These are phyloP conservation scores for Pachyseris speciosa DNA, from an alignment of 64 coral and sea anemone species.

Conservation along the genomic window DNA sequence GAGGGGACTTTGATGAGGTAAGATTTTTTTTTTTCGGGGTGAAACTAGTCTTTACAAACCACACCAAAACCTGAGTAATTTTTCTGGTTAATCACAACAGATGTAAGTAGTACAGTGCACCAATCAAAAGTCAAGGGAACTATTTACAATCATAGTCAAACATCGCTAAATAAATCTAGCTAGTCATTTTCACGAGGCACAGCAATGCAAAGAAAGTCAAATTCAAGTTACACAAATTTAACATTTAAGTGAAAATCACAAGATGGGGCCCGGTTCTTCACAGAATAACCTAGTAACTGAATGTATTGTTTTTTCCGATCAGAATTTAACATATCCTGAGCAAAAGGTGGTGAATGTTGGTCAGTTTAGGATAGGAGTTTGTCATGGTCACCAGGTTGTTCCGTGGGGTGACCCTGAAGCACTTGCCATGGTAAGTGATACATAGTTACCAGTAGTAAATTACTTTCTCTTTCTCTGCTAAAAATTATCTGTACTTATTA, in stretches of 20 bases:
- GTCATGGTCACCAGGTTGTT: slow-evolving; percentile 99
- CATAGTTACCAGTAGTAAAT: too few relatives aligned
- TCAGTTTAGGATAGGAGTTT: slow-evolving; percentile 96
- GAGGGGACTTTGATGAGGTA: slow-evolving; percentile 99
- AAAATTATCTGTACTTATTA: too few relatives aligned
- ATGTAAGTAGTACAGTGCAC: too few relatives aligned
- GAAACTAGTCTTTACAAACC: not conserved
- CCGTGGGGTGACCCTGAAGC: slow-evolving; percentile 98
- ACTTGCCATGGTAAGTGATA: slow-evolving; percentile 87
- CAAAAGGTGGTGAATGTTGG: slow-evolving; percentile 99
- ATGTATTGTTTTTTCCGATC: not conserved
- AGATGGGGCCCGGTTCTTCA: too few relatives aligned
- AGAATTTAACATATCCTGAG: slow-evolving; percentile 98
- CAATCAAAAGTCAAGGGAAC: not conserved
- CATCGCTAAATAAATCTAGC: not conserved
- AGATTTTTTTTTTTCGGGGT: not conserved
- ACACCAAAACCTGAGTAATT: too few relatives aligned
- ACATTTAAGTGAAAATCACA: too few relatives aligned
- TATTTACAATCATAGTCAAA: not conserved
- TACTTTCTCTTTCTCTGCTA: too few relatives aligned
- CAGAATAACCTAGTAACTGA: not conserved
- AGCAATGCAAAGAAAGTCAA: not conserved
- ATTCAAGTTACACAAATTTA: too few relatives aligned
- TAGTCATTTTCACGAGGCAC: too few relatives aligned
- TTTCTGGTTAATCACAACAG: too few relatives aligned